Evolutionary conservation across 2,888 invertebrate species (phyloP).

Genomic region (Mystacides longicornis): DNA sequence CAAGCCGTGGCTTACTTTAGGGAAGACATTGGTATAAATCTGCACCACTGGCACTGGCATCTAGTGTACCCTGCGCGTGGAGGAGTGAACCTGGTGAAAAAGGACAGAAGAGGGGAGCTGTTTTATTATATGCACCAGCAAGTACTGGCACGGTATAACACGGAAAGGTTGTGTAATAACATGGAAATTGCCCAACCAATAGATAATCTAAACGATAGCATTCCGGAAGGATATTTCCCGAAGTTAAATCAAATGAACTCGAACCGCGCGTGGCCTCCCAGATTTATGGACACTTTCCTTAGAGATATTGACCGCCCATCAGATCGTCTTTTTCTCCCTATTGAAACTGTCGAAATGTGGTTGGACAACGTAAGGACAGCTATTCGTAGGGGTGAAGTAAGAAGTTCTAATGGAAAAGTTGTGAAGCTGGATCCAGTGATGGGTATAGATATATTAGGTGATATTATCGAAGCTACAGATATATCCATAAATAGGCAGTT

Average conservation of each 20-base stretch:
- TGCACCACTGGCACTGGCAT: slow-evolving; percentile 92
- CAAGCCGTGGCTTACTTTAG: slow-evolving; percentile 77
- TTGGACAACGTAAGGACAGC: slow-evolving; percentile 63
- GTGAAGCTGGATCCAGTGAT: slow-evolving; percentile 54
- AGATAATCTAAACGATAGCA: slow-evolving; percentile 19
- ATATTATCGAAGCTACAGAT: slow-evolving; percentile 68
- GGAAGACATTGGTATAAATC: slow-evolving; percentile 77
- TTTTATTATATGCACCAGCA: slow-evolving; percentile 63
- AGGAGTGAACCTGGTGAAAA: slow-evolving; percentile 43
- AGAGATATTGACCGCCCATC: slow-evolving; percentile 58
- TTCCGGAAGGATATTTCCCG: slow-evolving; percentile 50
- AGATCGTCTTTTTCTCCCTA: slow-evolving; percentile 58
- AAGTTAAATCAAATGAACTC: slow-evolving; percentile 61
- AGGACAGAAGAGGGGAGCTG: slow-evolving; percentile 57
- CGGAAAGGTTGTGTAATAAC: slow-evolving; percentile 19
- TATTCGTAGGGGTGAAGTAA: slow-evolving; percentile 55
- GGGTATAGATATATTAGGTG: slow-evolving; percentile 73
- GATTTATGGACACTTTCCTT: slow-evolving; percentile 47
- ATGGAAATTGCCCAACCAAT: slow-evolving; percentile 10
- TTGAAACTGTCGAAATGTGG: slow-evolving; percentile 69
- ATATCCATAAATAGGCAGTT: slow-evolving; percentile 58
- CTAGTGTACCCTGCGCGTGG: slow-evolving; percentile 71
- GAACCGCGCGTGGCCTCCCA: slow-evolving; percentile 56
- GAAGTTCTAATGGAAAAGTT: slow-evolving; percentile 49
- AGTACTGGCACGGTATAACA: slow-evolving; percentile 46